These are phyloP conservation scores for Trematomus bernacchii DNA, from an alignment of 2,797 vertebrate species.

Conservation along the genomic window DNA sequence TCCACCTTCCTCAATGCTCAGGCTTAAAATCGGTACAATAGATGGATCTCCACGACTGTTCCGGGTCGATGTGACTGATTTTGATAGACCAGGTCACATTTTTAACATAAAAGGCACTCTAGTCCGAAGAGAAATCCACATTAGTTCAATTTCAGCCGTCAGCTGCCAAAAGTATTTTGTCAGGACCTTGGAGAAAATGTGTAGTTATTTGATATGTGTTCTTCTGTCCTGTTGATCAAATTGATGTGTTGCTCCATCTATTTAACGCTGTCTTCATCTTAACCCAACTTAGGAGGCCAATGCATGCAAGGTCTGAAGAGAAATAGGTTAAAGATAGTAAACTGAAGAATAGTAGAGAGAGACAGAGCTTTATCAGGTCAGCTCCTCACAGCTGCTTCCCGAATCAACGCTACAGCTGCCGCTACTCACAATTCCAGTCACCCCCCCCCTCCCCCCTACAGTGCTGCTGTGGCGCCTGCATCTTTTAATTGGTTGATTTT, in stretches of 20 bases:
- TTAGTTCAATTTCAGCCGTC: not conserved
- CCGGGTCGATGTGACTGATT: too few species aligned
- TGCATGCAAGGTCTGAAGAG: not conserved
- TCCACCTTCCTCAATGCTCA: too few species aligned
- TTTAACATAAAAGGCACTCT: too few species aligned
- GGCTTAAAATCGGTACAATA: too few species aligned
- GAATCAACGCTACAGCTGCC: constrained; percentile 67
- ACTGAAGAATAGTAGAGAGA: not conserved
- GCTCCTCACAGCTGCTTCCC: constrained; percentile 56
- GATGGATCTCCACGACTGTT: too few species aligned
- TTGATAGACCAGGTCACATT: too few species aligned
- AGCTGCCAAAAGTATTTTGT: not conserved
- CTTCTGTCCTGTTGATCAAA: not conserved
- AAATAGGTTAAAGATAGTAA: not conserved
- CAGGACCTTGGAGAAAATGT: not conserved
- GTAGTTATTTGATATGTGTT: not conserved
- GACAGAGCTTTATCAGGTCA: constrained; percentile 59
- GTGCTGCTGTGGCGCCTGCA: constrained; percentile 69
- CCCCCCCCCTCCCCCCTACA: not conserved
- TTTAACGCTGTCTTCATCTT: not conserved
- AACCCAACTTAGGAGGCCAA: too few species aligned
- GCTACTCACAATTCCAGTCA: constrained; percentile 52
- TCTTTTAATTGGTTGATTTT: constrained; percentile 88
- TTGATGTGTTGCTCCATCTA: not conserved
- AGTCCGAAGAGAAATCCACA: too few species aligned